Conservation (phyloP, 2,888 invertebrate species). For the Drepanosiphum platanoidis region DNA sequence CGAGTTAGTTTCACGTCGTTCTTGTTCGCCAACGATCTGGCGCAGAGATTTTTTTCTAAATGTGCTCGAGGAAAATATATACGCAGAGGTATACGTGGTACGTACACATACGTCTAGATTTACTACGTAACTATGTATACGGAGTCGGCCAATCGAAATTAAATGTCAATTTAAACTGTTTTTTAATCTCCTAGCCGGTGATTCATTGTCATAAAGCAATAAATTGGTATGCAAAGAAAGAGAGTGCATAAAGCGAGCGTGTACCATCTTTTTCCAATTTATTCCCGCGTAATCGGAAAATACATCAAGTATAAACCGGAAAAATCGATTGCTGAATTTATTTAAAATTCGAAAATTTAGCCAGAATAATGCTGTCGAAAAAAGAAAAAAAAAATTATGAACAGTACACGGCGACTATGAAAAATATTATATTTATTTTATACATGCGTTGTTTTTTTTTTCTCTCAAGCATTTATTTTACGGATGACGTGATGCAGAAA, state of each 20-base stretch:
- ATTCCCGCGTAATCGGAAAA: neutral
- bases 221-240: neutral
- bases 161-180: neutral
- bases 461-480: neutral
- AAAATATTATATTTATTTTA: neutral
- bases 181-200: neutral
- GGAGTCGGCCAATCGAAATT: neutral
- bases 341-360: neutral
- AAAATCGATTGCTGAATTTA: neutral
- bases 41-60: neutral
- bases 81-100: no score
- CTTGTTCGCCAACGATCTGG: neutral
- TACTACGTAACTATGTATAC: neutral
- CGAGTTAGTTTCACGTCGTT: neutral
- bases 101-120: neutral
- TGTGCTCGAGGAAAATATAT: neutral
- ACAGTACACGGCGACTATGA: neutral
- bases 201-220: slow-evolving; percentile 9
- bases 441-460: no score
- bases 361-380: neutral
- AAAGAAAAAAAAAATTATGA: no score
- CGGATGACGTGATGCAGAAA: neutral
- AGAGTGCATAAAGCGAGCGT: neutral
- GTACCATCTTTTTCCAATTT: slow-evolving; percentile 13
- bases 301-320: neutral